These are phyloP conservation scores for Nemotelus nigrinus DNA, from an alignment of 2,888 invertebrate genomes.

Conservation along the genomic window DNA sequence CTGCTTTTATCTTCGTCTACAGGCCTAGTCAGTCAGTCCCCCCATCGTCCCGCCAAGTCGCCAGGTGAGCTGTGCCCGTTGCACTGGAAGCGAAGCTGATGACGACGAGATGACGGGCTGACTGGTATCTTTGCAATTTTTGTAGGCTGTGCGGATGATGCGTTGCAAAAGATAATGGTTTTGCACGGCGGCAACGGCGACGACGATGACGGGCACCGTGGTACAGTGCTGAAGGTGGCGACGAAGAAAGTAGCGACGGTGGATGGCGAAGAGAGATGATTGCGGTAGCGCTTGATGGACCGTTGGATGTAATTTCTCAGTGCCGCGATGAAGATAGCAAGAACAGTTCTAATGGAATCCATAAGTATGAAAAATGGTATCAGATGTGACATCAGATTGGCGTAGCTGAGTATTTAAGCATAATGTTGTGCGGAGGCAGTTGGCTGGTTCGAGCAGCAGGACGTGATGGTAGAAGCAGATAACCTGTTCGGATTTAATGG, in stretches of 20 bases:
- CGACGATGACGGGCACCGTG: not conserved
- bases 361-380: too few relatives aligned
- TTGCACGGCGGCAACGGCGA: not conserved
- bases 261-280: not conserved
- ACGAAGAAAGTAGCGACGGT: constrained; percentile 27
- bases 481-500: too few relatives aligned
- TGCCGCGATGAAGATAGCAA: not conserved
- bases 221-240: not conserved
- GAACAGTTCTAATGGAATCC: constrained; percentile 8
- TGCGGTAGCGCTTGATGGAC: not conserved
- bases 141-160: constrained; percentile 21
- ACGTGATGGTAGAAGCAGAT: too few relatives aligned
- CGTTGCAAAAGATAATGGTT: constrained; percentile 7
- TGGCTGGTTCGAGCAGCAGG: too few relatives aligned
- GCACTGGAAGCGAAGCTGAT: not conserved
- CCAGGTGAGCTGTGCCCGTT: not conserved
- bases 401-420: too few relatives aligned
- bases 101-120: constrained; percentile 35
- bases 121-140: constrained; percentile 38
- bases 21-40: not conserved
- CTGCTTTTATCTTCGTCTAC: not conserved
- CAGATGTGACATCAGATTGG: too few relatives aligned
- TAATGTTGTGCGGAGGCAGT: too few relatives aligned
- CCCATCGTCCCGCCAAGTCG: not conserved
- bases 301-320: not conserved